Evolutionary conservation across 2,888 invertebrate genomes (phyloP).

Genomic region (Encarsia formosa): DNA sequence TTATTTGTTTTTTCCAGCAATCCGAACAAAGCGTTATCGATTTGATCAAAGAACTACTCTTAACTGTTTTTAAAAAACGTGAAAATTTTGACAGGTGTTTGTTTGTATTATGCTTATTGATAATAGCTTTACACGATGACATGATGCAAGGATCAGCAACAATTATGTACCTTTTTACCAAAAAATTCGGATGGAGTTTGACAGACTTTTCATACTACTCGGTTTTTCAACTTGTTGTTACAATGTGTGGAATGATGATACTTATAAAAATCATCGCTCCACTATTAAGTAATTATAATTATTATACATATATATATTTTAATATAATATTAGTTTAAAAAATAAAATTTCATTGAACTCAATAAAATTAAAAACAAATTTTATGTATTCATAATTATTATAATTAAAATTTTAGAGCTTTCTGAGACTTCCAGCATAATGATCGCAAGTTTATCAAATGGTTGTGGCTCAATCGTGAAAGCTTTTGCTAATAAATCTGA

Average conservation of each 20-base stretch:
- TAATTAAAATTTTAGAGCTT: slow-evolving; percentile 27
- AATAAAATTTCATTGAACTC: background rate
- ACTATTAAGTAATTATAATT: slow-evolving; percentile 30
- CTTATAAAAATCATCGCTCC: slow-evolving; percentile 56
- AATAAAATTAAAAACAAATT: background rate
- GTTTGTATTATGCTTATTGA: slow-evolving; percentile 51
- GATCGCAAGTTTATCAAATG: slow-evolving; percentile 30
- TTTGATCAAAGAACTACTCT: slow-evolving; percentile 57
- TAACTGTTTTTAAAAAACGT: slow-evolving; percentile 57
- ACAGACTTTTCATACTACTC: slow-evolving; percentile 59
- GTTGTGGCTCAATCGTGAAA: slow-evolving; percentile 29
- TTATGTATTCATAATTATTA: background rate
- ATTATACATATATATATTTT: background rate
- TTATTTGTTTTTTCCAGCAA: slow-evolving; percentile 45
- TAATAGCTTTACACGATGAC: slow-evolving; percentile 44
- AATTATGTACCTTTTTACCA: slow-evolving; percentile 62
- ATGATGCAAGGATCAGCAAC: slow-evolving; percentile 52
- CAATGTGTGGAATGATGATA: slow-evolving; percentile 57
- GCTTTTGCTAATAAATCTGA: slow-evolving; percentile 30
- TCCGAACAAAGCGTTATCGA: slow-evolving; percentile 52
- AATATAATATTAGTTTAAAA: background rate
- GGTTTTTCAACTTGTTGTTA: slow-evolving; percentile 54
- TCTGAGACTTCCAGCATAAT: slow-evolving; percentile 35
- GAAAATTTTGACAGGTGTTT: slow-evolving; percentile 56
- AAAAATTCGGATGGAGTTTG: slow-evolving; percentile 67